Evolutionary conservation across 1,140 invertebrate species (phyloP), one percentile per base, ranked within the genome.

Genomic region (Drosophila grimshawi): DNA sequence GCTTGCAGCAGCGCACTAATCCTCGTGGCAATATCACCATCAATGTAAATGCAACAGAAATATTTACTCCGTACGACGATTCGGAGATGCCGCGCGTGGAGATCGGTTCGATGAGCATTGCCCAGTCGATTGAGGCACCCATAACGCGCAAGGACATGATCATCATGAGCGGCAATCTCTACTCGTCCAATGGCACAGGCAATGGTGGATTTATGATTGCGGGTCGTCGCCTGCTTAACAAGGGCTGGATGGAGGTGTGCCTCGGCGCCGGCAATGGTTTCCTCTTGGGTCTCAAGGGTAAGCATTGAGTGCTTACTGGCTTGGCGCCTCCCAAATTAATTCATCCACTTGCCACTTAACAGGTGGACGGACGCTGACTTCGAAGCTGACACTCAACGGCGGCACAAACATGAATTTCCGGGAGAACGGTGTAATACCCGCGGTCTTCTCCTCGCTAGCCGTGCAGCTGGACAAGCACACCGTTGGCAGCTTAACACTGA

Each of bases 81-180:
- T 94, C 95, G 66, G 94, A 94, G 82, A 94, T 97, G 80, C 96
- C 97, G 11, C 94, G 93, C 55, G 94, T 99, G 71, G 98, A 99
- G 94, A 95, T 99, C 4, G 97, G 96, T 61, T 97, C 96, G 27
- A 98, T 99, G 96, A 96, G 95, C 33, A 96, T 99, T 85, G 95
- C 95, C 35, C 98, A 99, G 91, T 98, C 97, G 0, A 97, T 99
- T 51, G 98, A 99, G 93, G 96, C 97, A 49, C 98, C 98, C 1
- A 93, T 99, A 6, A 98, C 97, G 1, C 90, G 95, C 53, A 95
- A 95, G 80, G 96, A 99, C 81, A 98, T 97, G 5, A 94, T 96
- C 52, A 96, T 95, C 0, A 93, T 98, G 76, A 95, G 96, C 43
- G 97, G 97, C 55, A 95, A 96, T 80, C 93, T 99, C 35, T 95